Evolutionary conservation across 1,140 invertebrate species (phyloP).

Genomic region (Rhyacophila brunnea): DNA sequence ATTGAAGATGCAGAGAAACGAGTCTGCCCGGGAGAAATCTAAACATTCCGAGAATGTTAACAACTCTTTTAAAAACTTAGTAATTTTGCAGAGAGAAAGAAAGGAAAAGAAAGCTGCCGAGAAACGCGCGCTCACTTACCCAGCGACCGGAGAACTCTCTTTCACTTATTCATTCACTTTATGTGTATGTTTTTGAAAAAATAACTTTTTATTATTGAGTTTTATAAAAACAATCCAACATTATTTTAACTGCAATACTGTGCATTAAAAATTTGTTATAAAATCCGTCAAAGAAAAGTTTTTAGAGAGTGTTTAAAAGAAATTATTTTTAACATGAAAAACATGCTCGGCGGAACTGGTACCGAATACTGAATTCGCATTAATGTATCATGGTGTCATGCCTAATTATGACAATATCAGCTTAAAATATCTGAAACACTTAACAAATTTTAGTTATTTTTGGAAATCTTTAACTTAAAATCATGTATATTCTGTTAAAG

Average conservation of each 20-base stretch:
- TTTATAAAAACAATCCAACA: background rate
- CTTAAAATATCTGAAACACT: too few relatives aligned
- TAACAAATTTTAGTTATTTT: too few relatives aligned
- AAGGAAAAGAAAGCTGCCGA: background rate
- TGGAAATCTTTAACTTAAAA: too few relatives aligned
- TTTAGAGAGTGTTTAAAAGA: too few relatives aligned
- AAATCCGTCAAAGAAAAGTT: too few relatives aligned
- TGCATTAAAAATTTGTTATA: too few relatives aligned
- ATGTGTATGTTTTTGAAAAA: background rate
- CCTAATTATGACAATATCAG: too few relatives aligned
- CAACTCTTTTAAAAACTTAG: conserved; percentile 13
- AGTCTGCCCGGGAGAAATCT: conserved; percentile 8
- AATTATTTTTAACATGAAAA: too few relatives aligned
- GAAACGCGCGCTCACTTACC: background rate
- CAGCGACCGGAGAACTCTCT: background rate
- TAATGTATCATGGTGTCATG: too few relatives aligned
- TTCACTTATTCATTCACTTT: background rate
- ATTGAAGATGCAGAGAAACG: conserved; percentile 18
- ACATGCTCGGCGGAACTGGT: too few relatives aligned
- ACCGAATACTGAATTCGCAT: too few relatives aligned
- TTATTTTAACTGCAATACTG: background rate
- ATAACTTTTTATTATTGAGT: background rate
- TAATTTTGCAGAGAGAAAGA: conserved; percentile 2
- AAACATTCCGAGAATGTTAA: conserved; percentile 18
- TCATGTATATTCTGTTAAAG: too few relatives aligned